Evolutionary conservation across 2,888 invertebrate species (phyloP), one percentile per base, ranked within the genome.

Genomic region (Idaea straminata): DNA sequence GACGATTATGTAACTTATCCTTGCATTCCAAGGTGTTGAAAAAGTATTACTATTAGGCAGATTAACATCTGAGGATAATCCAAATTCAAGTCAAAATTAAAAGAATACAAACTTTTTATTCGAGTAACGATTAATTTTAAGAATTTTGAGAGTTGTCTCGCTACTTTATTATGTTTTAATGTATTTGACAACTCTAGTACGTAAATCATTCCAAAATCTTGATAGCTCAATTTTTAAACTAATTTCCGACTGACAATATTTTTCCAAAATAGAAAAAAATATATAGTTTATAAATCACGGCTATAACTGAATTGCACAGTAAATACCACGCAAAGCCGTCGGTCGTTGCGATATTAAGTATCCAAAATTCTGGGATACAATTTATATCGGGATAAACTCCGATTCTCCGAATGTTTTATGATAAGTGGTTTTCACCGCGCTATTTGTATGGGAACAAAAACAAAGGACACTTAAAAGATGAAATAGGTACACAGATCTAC

Each of bases 401-500:
- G 13, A 47, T 47, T 13, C 47, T 7, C 10, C 10, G 47, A 47
- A 47, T 47, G 47, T 47, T 47, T 47, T 47, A 47, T 47, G 47
- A 47, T 47, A 47, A 47, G 47, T 47, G 47, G 47, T 47, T 47
- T 10, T 10, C 47, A 47, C 47, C 47, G 47, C 47, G 47, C 47
- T 10, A 47, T 47, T 47, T 47, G 47, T 7, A 47, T 47, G 47
- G 47, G 47, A 47, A 13, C 34, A n/a, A 3, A 25, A 59, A n/a
- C 34, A 61, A 61, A 61, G 6, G 15, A 35, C 16, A 15, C 61
- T 61, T 61, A 61, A 61, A 10, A 61, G 61, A 34, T 61, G 15
- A 4, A 7, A 61, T n/a, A 61, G 15, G 35, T 34, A 47, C 5
- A 47, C 47, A 47, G 13, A 47, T 47, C 47, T 10, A 47, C 47